Evolutionary conservation across 2,888 invertebrate species (phyloP).

Genomic region (Coecobrya sp.): DNA sequence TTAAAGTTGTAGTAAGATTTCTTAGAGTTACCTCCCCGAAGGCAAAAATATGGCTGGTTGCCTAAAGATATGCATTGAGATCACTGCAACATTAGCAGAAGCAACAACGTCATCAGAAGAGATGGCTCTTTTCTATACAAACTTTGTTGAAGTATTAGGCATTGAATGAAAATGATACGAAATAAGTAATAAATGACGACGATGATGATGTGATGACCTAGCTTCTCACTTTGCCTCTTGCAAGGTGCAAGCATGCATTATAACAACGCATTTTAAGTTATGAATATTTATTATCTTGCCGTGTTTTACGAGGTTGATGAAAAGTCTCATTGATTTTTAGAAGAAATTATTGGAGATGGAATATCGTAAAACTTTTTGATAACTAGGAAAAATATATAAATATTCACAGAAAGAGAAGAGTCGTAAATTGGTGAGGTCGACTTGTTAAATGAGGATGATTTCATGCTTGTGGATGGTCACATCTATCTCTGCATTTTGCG

Average conservation of each 20-base stretch:
- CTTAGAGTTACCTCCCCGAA: conserved; percentile 61
- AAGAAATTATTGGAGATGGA: conserved; percentile 39
- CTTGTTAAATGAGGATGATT: conserved; percentile 38
- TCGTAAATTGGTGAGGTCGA: conserved; percentile 48
- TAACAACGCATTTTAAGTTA: neutral
- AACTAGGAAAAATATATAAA: neutral
- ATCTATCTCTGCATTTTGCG: neutral
- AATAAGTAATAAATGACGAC: neutral
- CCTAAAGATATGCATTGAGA: conserved; percentile 67
- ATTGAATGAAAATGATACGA: conserved; percentile 41
- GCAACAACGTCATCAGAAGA: neutral
- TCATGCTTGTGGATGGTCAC: neutral
- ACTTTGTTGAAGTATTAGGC: neutral
- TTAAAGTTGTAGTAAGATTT: conserved; percentile 47
- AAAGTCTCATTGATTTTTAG: conserved; percentile 38
- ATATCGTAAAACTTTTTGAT: neutral
- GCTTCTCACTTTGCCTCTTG: conserved; percentile 13
- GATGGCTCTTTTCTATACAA: neutral
- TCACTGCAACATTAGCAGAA: conserved; percentile 30
- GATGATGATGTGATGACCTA: conserved; percentile 26
- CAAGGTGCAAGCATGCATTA: neutral
- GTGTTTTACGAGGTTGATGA: conserved; percentile 53
- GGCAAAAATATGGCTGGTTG: conserved; percentile 56
- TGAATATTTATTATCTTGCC: conserved; percentile 63
- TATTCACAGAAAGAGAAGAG: neutral